Percentiles rank a stretch among this genome's conserved stretches.
phyloP scores from a whole-genome alignment of 2,113 vertebrate species.

The Tauraco erythrolophus region DNA sequence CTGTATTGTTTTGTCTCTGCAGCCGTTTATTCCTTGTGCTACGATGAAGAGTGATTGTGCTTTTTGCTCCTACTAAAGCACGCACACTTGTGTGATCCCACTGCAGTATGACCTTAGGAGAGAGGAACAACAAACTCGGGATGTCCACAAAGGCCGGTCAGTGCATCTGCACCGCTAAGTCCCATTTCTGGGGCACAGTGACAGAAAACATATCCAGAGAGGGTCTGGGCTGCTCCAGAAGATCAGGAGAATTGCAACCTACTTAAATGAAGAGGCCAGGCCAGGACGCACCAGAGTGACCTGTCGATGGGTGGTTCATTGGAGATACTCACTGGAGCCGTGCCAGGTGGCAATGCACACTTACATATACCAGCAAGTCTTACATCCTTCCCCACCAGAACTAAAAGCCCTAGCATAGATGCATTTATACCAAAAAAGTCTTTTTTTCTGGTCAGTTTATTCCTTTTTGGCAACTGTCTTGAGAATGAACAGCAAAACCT shows the following conservation, averaged over 20 bases:
- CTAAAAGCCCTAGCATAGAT: not conserved
- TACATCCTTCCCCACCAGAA: not conserved
- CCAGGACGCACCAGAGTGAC: not conserved
- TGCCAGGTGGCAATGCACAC: not conserved
- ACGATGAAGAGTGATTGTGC: not conserved
- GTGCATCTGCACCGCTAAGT: not conserved
- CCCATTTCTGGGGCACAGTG: not conserved
- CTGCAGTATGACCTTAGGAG: not conserved
- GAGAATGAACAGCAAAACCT: not conserved
- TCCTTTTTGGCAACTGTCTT: not conserved
- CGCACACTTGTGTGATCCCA: fast-evolving
- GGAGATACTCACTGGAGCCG: not conserved
- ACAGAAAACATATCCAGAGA: not conserved
- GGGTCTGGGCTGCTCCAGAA: not conserved
- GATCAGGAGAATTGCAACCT: not conserved
- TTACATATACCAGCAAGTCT: not conserved
- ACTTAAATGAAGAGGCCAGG: not conserved
- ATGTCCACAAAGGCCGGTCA: not conserved
- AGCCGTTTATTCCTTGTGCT: not conserved
- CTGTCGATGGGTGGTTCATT: not conserved
- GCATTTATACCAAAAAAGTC: not conserved
- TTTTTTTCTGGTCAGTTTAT: not conserved
- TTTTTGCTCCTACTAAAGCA: not conserved
- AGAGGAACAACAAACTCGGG: not conserved
- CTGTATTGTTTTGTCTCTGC: not conserved